Base-by-base conservation (phyloP, 2,797 vertebrate genomes). In the Schizopygopsis malacanthus region DNA sequence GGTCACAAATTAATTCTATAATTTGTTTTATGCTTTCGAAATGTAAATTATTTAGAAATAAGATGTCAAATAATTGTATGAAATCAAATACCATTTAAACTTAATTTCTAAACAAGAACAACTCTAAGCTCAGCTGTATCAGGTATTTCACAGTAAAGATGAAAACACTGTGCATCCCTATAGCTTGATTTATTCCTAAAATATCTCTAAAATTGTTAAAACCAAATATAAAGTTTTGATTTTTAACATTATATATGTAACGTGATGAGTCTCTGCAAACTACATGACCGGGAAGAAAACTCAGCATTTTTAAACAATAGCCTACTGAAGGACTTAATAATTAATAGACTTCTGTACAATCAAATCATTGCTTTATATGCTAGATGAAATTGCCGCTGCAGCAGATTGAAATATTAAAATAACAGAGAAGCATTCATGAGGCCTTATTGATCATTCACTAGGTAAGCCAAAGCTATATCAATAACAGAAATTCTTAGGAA, bases 331-430 rank as follows among this genome's bases (percentile, higher is more conserved):
- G 47, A 28, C 25, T 82, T 41, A 47, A 73, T 18, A 4, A 72
- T 45, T 20, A 10, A 61, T 45, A 59, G 50, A 56, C 52, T 45
- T 82, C 37, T 69, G 16, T 10, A 82, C n/a, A 45, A 61, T 47
- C 39, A 63, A 45, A 75, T 83, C 25, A 37, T 63, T 25, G n/a
- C 28, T 7, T 59, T 41, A 33, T 33, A 33, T 33, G 33, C 3
- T 33, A 33, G 33, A 33, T 59, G 20, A 39, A 78, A 78, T 78
- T n/a, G 37, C 52, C 20, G 13, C 52, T 78, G 37, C 75, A 59
- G 50, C 37, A 59, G 52, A 78, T 37, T 41, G 33, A 59, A 39
- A 78, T n/a, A 59, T 41, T 78, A 15, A 77, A 77, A 77, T 39
- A 41, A 59, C 41, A 78, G 6, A 3, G 11, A 77, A 56, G 75